These are phyloP conservation scores for Drosophila sordidapex DNA, from an alignment of 2,888 invertebrate species.

Conservation along the genomic window DNA sequence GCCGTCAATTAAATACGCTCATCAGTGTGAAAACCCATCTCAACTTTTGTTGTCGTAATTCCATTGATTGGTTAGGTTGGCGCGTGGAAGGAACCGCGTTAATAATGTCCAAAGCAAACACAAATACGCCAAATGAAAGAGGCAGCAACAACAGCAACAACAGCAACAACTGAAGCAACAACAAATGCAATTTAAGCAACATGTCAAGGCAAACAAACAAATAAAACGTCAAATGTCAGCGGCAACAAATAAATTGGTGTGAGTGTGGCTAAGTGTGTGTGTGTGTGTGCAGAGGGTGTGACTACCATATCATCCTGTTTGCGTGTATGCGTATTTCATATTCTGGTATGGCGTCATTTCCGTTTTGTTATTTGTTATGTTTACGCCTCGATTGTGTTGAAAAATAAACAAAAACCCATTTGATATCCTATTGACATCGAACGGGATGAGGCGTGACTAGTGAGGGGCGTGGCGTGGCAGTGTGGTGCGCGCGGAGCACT, in stretches of 20 bases:
- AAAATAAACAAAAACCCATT: constrained; percentile 70
- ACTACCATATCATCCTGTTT: constrained; percentile 12
- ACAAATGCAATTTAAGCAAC: constrained; percentile 64
- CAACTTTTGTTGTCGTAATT: constrained; percentile 11
- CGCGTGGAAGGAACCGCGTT: constrained; percentile 28
- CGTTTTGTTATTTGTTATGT: constrained; percentile 71
- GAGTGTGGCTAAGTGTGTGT: constrained; percentile 8
- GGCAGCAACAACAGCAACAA: constrained; percentile 13
- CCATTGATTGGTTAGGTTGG: constrained; percentile 34
- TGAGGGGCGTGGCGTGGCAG: constrained; percentile 12
- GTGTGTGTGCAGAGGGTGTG: constrained; percentile 24
- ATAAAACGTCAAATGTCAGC: constrained; percentile 61
- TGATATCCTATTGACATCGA: constrained; percentile 65
- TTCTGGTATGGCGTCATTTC: constrained; percentile 30
- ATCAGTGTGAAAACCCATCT: neutral
- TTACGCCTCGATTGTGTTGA: constrained; percentile 78
- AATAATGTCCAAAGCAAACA: constrained; percentile 63
- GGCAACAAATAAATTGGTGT: constrained; percentile 30
- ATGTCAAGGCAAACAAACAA: constrained; percentile 72
- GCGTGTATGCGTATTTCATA: constrained; percentile 10
- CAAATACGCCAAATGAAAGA: constrained; percentile 43
- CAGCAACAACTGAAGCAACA: neutral
- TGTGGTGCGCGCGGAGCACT: constrained; percentile 7
- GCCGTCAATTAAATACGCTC: constrained; percentile 8
- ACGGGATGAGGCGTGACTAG: constrained; percentile 19